Base-by-base conservation (phyloP, 2,113 vertebrate genomes). In the Ctenodactylus gundi region DNA sequence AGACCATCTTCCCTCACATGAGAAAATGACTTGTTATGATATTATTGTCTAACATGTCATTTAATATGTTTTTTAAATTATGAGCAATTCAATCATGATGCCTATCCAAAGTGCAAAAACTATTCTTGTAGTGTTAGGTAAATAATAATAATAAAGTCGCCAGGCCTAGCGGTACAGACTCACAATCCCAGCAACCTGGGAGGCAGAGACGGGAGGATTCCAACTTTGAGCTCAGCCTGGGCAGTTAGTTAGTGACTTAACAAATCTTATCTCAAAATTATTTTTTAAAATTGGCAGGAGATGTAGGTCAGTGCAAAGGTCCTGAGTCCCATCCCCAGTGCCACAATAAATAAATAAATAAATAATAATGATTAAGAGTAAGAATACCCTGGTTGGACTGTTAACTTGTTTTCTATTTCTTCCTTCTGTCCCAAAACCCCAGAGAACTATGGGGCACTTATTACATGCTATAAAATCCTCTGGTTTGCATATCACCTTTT, bases 51-150 rank as follows among this genome's bases (percentile, higher is more conserved):
- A 84, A 73, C 78, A 68, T 14, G 29, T 75, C 31, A 67, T 62
- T 88, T 80, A 60, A 92, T 64, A 34, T 67, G 20, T 51, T 90
- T 94, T 78, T 68, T 90, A 17, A 90, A 73, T 80, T 87, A 90
- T 44, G 57, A 67, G 27, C n/a, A 77, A 53, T 86, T 92, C n/a
- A 72, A 83, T 72, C 67, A 5, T 46, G 27, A 78, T 46, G 25
- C 36, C 11, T 55, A 10, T 5, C 53, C 46, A 15, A 86, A 62
- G 23, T 64, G 0, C 29, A 81, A 91, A 85, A 65, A 41, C 13
- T 5, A 1, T 65, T 77, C 14, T 77, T 62, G 82, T 91, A 51
- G 17, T 14, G n/a, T n/a, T n/a, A n/a, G n/a, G n/a, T n/a, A n/a
- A n/a, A n/a, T n/a, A n/a, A n/a, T n/a, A n/a, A n/a, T n/a, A n/a